Evolutionary conservation across 2,888 invertebrate genomes (phyloP), one percentile per base, ranked within the genome.

Genomic region (Coleophora flavipennella): DNA sequence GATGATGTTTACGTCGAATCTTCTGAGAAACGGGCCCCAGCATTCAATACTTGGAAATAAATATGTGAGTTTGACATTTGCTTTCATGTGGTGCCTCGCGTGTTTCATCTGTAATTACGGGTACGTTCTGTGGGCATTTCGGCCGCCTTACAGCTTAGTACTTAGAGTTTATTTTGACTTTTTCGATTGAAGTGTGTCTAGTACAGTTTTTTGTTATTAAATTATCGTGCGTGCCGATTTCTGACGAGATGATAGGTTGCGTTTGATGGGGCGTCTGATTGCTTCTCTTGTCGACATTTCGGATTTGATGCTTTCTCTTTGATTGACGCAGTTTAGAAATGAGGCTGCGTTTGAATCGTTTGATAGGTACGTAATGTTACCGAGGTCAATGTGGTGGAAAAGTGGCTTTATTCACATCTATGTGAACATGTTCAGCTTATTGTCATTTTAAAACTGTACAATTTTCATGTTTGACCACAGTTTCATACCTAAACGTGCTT

Each of bases 21-120:
- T 84, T 83, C 83, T 65, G 65, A 78, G 83, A 84, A 83, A 56
- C 73, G 67, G 60, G 66, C 67, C 65, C 68, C 75, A 69, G 65
- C 72, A 76, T 84, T 80, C 84, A 81, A 84, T 84, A 84, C 84
- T 81, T 77, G 81, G 84, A 84, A 84, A 83, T 84, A 84, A 81
- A 84, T 84, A 80, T 80, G 81, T 80, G 78, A 79, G 79, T 79
- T 84, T 84, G 84, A 84, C 81, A 84, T 84, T 81, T 79, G 83
- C 84, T 84, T 84, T 84, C 81, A 84, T 83, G 83, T 79, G 55
- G 62, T 62, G 60, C 69, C 72, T 80, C 63, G 80, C 78, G 79
- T 80, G 84, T 77, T 76, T 67, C 64, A 71, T 59, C 66, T 66
- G 73, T 79, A 81, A 83, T 83, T 81, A 80, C 68, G 63, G 63